Base-by-base conservation (phyloP, 1,140 invertebrate genomes). In the Anastrepha obliqua region DNA sequence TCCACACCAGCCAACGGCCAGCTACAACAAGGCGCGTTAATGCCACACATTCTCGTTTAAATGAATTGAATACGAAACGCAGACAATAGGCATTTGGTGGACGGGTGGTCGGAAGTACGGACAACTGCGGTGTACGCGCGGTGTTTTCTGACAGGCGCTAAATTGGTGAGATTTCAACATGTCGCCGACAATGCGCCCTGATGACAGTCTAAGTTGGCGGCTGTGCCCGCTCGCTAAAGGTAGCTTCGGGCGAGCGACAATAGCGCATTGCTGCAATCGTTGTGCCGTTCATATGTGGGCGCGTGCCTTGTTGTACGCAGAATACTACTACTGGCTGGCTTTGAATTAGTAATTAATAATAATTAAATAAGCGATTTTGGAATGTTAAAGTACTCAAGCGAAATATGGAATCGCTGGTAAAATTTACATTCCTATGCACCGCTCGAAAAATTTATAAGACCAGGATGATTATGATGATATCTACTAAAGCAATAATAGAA, bases 31-130 rank as follows among this genome's bases (percentile, higher is more conserved):
- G 51, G 20, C 51, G 74, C 74, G 2, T 81, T 81, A 81, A 81
- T 81, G 74, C 74, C 74, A 81, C n/a, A 81, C 74, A 81, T 47
- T 81, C 74, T 81, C 74, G 47, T 81, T 81, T 81, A 81, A 81
- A 55, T 55, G 74, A 81, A 81, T 55, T 81, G 74, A 81, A 58
- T 81, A 11, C 55, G 42, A 81, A 55, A 58, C 51, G 47, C n/a
- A 9, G 17, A 51, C 20, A 13, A 81, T 55, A 8, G 20, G 20
- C n/a, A 47, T 15, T 42, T 47, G 74, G 7, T 7, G 74, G 42
- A 47, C 11, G 44, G 67, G n/a, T 55, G 74, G 8, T 20, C n/a
- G 47, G 47, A 15, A 51, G 70, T 0, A 15, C 44, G 42, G 11
- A 3, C 3, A 0, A n/a, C 47, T 58, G 17, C 47, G 7, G 74